Conservation (phyloP, 1,140 invertebrate species). For the Trigoniulus corallinus region DNA sequence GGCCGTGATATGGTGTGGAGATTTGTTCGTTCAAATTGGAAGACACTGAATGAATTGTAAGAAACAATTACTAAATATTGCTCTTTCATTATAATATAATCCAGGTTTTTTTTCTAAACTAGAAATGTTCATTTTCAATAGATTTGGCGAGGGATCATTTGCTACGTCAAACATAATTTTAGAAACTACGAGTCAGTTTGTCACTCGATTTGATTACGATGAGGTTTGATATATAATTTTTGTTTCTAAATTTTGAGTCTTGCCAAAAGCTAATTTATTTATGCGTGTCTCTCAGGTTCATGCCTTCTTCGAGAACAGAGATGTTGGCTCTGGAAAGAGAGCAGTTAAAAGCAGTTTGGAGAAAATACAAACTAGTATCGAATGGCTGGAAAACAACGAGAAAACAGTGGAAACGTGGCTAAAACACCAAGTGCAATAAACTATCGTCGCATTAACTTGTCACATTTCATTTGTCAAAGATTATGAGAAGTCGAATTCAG, state of each 20-base stretch:
- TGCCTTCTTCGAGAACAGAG: slow-evolving; percentile 44
- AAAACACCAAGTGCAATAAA: slow-evolving; percentile 11
- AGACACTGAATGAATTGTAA: slow-evolving; percentile 35
- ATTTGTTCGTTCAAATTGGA: slow-evolving; percentile 55
- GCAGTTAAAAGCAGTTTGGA: slow-evolving; percentile 55
- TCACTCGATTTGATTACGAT: slow-evolving; percentile 49
- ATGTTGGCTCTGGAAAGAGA: slow-evolving; percentile 45
- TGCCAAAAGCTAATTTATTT: background rate
- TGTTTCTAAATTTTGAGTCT: background rate
- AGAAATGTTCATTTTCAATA: slow-evolving; percentile 8
- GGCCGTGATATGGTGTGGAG: slow-evolving; percentile 55
- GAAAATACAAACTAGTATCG: slow-evolving; percentile 57
- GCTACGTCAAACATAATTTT: slow-evolving; percentile 49
- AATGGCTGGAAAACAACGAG: slow-evolving; percentile 51
- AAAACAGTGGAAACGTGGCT: slow-evolving; percentile 40
- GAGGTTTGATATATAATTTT: slow-evolving; percentile 32
- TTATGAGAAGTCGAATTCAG: too few species aligned
- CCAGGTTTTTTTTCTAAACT: slow-evolving; percentile 7
- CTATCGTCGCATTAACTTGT: background rate
- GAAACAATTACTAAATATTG: slow-evolving; percentile 4
- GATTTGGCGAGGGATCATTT: slow-evolving; percentile 48
- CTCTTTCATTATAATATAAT: too few species aligned
- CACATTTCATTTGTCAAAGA: too few species aligned
- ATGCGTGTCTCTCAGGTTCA: slow-evolving; percentile 33
- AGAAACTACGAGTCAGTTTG: slow-evolving; percentile 47